These are phyloP conservation scores for Smittia aterrima DNA, from an alignment of 2,888 invertebrate genomes.

Conservation along the genomic window DNA sequence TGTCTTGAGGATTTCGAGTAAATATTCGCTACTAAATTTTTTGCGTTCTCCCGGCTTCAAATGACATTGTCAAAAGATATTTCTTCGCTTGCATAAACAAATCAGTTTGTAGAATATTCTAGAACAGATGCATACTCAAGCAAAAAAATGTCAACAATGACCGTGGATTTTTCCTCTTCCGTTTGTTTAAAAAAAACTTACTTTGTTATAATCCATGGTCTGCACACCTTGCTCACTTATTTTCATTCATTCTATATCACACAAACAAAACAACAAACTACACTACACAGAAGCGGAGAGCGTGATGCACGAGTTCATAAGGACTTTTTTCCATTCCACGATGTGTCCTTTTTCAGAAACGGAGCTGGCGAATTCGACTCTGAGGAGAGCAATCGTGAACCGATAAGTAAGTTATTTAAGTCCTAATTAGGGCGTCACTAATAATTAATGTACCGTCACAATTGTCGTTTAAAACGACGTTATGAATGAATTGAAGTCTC, in stretches of 20 bases:
- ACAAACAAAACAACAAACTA: not conserved
- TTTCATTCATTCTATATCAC: slow-evolving; percentile 12
- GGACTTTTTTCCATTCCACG: not conserved
- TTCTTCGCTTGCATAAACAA: too few relatives aligned
- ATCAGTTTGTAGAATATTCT: too few relatives aligned
- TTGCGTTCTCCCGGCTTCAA: not conserved
- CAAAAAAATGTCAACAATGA: too few relatives aligned
- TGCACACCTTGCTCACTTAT: not conserved
- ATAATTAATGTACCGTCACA: not conserved
- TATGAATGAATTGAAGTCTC: too few relatives aligned
- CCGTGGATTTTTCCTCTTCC: not conserved
- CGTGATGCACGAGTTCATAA: not conserved
- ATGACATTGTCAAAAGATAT: not conserved
- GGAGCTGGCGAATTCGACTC: not conserved
- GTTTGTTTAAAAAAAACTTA: not conserved
- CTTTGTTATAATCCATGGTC: not conserved
- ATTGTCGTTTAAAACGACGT: not conserved
- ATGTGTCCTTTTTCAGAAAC: slow-evolving; percentile 14
- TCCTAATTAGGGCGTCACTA: too few relatives aligned
- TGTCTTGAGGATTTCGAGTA: slow-evolving; percentile 23
- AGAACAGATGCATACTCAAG: too few relatives aligned
- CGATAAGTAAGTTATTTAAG: slow-evolving; percentile 14
- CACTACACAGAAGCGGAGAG: not conserved
- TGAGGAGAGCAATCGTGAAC: slow-evolving; percentile 3
- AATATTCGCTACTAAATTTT: not conserved